Conservation (phyloP, 1,140 invertebrate species). For the Magallana angulata region DNA sequence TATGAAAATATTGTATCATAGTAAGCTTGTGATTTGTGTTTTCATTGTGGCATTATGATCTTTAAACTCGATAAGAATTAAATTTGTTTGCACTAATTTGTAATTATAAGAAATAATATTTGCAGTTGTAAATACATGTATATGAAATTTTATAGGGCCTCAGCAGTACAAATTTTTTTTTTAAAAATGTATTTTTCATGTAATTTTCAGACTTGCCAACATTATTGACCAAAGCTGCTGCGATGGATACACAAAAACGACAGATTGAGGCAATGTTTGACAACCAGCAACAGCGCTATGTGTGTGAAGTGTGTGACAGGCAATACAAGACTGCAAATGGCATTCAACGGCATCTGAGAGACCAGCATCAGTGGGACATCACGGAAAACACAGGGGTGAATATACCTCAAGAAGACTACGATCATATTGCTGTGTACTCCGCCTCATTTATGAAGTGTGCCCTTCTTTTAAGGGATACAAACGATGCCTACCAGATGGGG, state of each 20-base stretch:
- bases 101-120: neutral
- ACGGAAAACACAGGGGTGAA: neutral
- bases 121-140: neutral
- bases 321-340: conserved; percentile 27
- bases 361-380: conserved; percentile 1
- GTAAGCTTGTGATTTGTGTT: no score
- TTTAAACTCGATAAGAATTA: neutral
- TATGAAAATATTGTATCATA: no score
- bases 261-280: conserved; percentile 37
- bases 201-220: conserved; percentile 25
- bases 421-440: conserved; percentile 36
- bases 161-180: no score
- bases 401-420: neutral
- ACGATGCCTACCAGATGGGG: conserved; percentile 46
- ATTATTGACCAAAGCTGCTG: neutral
- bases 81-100: no score
- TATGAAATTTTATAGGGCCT: neutral
- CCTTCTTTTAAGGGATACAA: conserved; percentile 45
- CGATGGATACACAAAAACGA: neutral
- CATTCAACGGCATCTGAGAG: conserved; percentile 29
- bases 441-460: conserved; percentile 54
- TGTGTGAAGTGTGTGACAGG: conserved; percentile 41
- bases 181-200: no score
- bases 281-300: neutral
- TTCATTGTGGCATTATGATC: neutral